Evolutionary conservation across 2,888 invertebrate genomes (phyloP).

Genomic region (Julus scandinavius): DNA sequence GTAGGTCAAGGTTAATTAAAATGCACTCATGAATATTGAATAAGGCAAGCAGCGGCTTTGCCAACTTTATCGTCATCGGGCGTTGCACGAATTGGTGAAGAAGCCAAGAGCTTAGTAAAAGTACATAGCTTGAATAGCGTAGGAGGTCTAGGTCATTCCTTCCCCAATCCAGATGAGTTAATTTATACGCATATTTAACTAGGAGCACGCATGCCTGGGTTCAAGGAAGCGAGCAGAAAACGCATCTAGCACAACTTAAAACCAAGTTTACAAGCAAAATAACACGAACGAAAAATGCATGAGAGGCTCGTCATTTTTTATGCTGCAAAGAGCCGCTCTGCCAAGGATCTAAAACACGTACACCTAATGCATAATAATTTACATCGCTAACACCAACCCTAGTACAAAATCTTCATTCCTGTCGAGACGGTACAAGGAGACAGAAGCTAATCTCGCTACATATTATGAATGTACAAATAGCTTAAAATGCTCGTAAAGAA

Average conservation of each 20-base stretch:
- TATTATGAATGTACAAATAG: neutral
- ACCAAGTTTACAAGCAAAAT: neutral
- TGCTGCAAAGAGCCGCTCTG: neutral
- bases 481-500: neutral
- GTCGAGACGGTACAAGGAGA: neutral
- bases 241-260: slow-evolving; percentile 12
- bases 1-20: slow-evolving; percentile 34
- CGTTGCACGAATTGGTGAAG: neutral
- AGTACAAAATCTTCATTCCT: neutral
- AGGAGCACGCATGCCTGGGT: slow-evolving; percentile 9
- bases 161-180: slow-evolving; percentile 35
- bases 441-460: neutral
- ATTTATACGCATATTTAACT: slow-evolving; percentile 31
- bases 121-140: neutral
- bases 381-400: neutral
- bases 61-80: neutral
- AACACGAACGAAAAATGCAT: neutral
- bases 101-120: neutral
- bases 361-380: slow-evolving; percentile 24
- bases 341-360: neutral
- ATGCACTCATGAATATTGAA: slow-evolving; percentile 35
- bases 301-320: neutral
- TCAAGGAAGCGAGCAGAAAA: neutral
- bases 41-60: neutral
- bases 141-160: slow-evolving; percentile 34